Percentiles rank a stretch among this genome's conserved stretches.
Evolutionary conservation across 2,113 vertebrate species (phyloP).

Genomic region (Pimephales promelas): DNA sequence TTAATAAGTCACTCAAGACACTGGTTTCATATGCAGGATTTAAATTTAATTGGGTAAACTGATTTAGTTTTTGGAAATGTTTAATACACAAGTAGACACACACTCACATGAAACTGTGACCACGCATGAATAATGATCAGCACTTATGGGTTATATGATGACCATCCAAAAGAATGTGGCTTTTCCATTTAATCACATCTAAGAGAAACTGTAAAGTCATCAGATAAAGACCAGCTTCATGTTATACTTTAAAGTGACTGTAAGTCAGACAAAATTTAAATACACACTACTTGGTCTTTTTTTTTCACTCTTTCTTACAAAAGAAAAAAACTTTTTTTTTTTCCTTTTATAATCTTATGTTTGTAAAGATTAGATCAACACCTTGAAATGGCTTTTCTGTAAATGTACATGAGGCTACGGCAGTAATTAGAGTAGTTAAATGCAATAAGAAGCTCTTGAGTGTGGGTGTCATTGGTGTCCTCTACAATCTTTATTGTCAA

Average conservation of each 20-base stretch:
- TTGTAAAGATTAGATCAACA: background rate
- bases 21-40: background rate
- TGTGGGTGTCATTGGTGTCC: background rate
- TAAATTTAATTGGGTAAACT: background rate
- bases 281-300: background rate
- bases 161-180: background rate
- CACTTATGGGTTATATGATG: background rate
- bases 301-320: background rate
- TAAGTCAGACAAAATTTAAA: background rate
- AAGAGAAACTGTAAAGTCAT: background rate
- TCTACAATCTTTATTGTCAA: background rate
- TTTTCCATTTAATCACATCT: background rate
- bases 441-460: background rate
- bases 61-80: background rate
- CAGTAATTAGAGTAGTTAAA: background rate
- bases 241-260: background rate
- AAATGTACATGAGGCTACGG: background rate
- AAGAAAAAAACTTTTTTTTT: background rate
- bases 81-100: background rate
- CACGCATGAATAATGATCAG: background rate
- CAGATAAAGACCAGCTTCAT: background rate
- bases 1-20: background rate
- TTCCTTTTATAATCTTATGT: background rate
- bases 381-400: background rate
- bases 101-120: slow-evolving; percentile 14